A percentile compares a stretch with the other conserved stretches of the same genome.
Evolutionary conservation across 53 echinoderm and acorn worm genomes (phyloP).

Genomic region (Crossaster papposus): DNA sequence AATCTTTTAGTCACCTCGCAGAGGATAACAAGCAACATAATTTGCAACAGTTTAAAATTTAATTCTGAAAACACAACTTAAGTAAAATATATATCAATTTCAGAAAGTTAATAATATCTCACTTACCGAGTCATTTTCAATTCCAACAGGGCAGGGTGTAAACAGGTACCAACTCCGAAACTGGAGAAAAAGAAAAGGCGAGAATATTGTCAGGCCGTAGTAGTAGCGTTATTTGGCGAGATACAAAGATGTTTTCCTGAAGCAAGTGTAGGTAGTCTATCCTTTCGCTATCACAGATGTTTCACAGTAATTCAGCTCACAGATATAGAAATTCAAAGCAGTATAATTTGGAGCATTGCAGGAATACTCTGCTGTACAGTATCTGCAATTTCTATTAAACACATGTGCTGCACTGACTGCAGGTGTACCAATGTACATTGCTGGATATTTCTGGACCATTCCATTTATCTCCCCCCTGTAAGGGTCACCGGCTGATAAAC

Average conservation of each 20-base stretch:
- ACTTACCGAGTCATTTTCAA: constrained; percentile 45
- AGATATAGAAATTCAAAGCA: neutral
- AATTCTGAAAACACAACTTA: neutral
- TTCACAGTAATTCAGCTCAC: constrained; percentile 23
- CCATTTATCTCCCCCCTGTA: constrained; percentile 29
- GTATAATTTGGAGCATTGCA: constrained; percentile 48
- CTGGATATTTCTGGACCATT: constrained; percentile 52
- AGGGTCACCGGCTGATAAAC: constrained; percentile 6
- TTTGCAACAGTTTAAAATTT: neutral
- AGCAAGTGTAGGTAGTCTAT: neutral
- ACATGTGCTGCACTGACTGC: constrained; percentile 37
- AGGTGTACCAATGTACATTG: constrained; percentile 37
- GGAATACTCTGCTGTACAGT: constrained; percentile 35
- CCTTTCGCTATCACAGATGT: constrained; percentile 6
- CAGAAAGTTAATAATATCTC: neutral
- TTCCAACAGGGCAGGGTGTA: neutral
- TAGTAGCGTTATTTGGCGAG: neutral
- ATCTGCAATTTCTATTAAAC: constrained; percentile 52
- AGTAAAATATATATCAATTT: neutral
- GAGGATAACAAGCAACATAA: neutral
- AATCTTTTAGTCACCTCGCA: too few species aligned
- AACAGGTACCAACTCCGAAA: neutral
- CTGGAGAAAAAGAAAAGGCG: constrained; percentile 9
- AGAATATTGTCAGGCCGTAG: constrained; percentile 4
- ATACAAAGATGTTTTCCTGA: neutral